A percentile compares a stretch with the other conserved stretches of the same genome.
phyloP scores from a whole-genome alignment of 2,888 invertebrate species.

The Tuta absoluta region DNA sequence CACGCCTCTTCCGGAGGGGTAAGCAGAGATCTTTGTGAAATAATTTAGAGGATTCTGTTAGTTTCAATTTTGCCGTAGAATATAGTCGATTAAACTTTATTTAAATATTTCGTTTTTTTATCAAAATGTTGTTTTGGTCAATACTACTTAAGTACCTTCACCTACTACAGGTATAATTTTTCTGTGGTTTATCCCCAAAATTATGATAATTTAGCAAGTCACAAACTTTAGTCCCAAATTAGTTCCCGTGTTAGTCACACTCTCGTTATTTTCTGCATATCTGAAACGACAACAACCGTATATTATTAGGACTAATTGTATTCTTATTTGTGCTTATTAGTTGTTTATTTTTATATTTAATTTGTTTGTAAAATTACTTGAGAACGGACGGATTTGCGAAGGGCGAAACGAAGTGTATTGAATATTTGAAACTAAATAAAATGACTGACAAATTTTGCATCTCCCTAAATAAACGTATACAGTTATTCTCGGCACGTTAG shows the following conservation, averaged over 20 bases:
- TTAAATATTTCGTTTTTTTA: too few relatives aligned
- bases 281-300: too few relatives aligned
- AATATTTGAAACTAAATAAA: not conserved
- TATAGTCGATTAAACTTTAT: too few relatives aligned
- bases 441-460: not conserved
- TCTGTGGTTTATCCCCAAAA: not conserved
- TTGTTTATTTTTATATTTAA: not conserved
- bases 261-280: not conserved
- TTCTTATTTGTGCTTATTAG: not conserved
- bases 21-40: too few relatives aligned
- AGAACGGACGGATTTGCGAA: not conserved
- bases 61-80: too few relatives aligned
- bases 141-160: not conserved
- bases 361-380: constrained; percentile 1
- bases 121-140: too few relatives aligned
- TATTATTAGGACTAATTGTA: not conserved
- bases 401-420: not conserved
- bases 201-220: not conserved
- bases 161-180: not conserved
- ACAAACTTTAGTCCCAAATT: not conserved
- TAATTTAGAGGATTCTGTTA: too few relatives aligned
- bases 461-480: not conserved
- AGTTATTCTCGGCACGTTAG: constrained; percentile 5
- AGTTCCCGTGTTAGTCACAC: constrained; percentile 6
- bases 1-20: too few relatives aligned